These are phyloP conservation scores for Gymnorhina tibicen DNA, from an alignment of 2,113 vertebrate species.

Conservation along the genomic window DNA sequence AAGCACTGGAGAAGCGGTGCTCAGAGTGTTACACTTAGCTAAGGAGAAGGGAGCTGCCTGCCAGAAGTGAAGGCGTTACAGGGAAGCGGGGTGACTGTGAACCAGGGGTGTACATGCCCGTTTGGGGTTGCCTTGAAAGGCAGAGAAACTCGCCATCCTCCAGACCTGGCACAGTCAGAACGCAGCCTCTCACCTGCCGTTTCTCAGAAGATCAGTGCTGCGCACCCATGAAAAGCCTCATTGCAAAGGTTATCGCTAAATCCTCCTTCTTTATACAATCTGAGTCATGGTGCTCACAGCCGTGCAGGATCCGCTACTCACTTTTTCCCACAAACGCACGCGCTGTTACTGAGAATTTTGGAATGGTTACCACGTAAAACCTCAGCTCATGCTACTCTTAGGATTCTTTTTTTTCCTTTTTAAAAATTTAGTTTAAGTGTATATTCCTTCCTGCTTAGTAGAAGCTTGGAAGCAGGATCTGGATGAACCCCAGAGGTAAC, in stretches of 20 bases:
- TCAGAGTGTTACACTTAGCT: not conserved
- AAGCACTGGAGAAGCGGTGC: not conserved
- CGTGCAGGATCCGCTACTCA: not conserved
- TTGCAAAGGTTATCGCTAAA: slow-evolving; percentile 6
- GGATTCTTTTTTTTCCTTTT: not conserved
- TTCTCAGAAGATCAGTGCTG: not conserved
- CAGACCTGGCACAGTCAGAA: not conserved
- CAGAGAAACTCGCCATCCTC: not conserved
- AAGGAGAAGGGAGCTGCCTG: not conserved
- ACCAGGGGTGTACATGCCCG: not conserved
- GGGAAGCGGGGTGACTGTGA: not conserved
- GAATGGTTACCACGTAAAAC: not conserved
- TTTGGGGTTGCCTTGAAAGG: not conserved
- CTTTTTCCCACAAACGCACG: slow-evolving; percentile 18
- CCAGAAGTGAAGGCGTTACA: not conserved
- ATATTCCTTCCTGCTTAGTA: not conserved
- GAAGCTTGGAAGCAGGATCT: not conserved
- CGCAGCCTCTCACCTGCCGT: not conserved
- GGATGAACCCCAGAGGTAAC: not conserved
- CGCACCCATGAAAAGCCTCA: not conserved
- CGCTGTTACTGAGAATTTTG: slow-evolving; percentile 25
- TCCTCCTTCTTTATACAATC: not conserved
- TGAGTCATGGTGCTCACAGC: slow-evolving; percentile 7
- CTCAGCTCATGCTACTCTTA: not conserved
- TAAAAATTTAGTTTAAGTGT: not conserved